phyloP scores from a whole-genome alignment of 1,140 invertebrate genomes.

The Bicyclus anynana region DNA sequence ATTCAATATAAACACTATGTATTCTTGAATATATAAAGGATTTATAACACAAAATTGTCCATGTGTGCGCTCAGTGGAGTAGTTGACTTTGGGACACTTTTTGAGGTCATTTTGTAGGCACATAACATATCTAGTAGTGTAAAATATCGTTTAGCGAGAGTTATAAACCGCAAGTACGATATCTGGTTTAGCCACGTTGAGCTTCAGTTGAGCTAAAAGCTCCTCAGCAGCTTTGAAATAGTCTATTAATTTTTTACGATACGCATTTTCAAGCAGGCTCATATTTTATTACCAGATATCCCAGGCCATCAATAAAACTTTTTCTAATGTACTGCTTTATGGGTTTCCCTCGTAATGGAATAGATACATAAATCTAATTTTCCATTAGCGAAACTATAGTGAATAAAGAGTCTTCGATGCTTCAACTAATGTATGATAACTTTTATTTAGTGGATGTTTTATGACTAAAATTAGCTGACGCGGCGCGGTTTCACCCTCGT shows the following conservation, averaged over 20 bases:
- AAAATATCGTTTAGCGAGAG: neutral
- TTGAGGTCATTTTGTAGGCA: too few relatives aligned
- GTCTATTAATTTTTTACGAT: slow-evolving; percentile 14
- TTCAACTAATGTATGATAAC: neutral
- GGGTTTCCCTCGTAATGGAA: slow-evolving; percentile 36
- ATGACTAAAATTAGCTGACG: neutral
- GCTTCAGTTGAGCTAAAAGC: slow-evolving; percentile 6
- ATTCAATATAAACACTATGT: too few relatives aligned
- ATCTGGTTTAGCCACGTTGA: neutral
- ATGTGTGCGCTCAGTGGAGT: too few relatives aligned
- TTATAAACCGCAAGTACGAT: neutral
- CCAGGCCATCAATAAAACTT: slow-evolving; percentile 32
- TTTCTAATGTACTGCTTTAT: slow-evolving; percentile 43
- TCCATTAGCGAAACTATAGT: slow-evolving; percentile 48
- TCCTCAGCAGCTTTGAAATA: slow-evolving; percentile 14
- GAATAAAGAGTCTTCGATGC: slow-evolving; percentile 6
- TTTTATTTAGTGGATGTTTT: neutral
- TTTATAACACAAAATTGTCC: too few relatives aligned
- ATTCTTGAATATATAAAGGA: too few relatives aligned
- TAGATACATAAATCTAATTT: slow-evolving; percentile 43
- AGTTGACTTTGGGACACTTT: too few relatives aligned
- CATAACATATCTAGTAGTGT: too few relatives aligned
- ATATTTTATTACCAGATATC: slow-evolving; percentile 25
- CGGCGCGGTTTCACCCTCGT: neutral
- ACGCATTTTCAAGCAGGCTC: slow-evolving; percentile 13